Evolutionary conservation across 2,113 vertebrate species (phyloP), one percentile per base, ranked within the genome.

Genomic region (Hystrix brachyura): DNA sequence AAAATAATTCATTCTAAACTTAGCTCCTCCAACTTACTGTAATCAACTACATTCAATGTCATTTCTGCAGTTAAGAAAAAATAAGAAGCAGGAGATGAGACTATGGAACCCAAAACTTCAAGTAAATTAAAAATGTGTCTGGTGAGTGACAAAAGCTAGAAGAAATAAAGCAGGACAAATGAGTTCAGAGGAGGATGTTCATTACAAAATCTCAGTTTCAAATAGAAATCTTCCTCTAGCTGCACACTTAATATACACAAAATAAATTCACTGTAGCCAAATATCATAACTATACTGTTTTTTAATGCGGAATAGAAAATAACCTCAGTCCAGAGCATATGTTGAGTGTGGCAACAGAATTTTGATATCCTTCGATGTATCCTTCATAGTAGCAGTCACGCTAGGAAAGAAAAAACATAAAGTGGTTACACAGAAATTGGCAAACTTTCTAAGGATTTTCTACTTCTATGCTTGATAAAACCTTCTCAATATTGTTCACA

Each of bases 301-400:
- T 13, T 0, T 76, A 84, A 80, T 94, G 27, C 74, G 21, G 0
- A 4, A 46, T 1, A 72, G 15, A 94, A 93, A 79, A 53, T 59
- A 91, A 99, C 98, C 98, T 98, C 96, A 99, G 97, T 92, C 98
- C 98, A 0, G 92, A 94, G 94, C 98, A 99, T 0, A 91, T 94
- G 95, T 8, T 98, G 84, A 99, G 97, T 46, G 97, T 97, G 94
- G 96, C 98, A 17, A 98, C 27, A 0, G 98, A 99, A 83, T 87
- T 60, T 0, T 96, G 98, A 85, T 98, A 94, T n/a, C 97, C 98
- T 55, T 98, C 96, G 0, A 99, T 11, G 81, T 98, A 87, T 0
- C 98, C 98, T 92, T 96, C 83, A 95, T 99, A 99, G 95, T 98
- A 97, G 95, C 98, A 99, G 1, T 94, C 94, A 51, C 43, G 53